phyloP scores from a whole-genome alignment of 2,888 invertebrate genomes.

The Eristalinus aeneus region DNA sequence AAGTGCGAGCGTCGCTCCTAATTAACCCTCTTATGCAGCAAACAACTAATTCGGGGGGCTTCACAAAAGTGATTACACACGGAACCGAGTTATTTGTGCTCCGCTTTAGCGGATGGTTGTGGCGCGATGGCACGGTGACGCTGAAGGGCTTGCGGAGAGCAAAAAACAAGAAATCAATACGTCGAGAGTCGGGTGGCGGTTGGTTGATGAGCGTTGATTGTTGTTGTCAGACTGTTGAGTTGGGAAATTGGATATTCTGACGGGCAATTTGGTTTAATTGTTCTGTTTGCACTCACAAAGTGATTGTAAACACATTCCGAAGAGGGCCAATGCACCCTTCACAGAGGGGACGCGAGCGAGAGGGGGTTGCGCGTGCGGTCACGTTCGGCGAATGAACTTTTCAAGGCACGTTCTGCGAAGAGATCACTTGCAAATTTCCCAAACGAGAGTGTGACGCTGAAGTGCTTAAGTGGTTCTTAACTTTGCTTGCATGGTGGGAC shows the following conservation, averaged over 20 bases:
- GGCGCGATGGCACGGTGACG: background rate
- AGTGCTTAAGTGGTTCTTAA: background rate
- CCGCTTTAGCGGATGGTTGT: background rate
- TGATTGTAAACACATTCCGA: constrained; percentile 24
- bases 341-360: background rate
- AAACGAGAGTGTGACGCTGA: background rate
- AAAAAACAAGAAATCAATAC: constrained; percentile 9
- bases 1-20: constrained; percentile 51
- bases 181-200: background rate
- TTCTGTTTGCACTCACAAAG: constrained; percentile 20
- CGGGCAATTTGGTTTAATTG: constrained; percentile 40
- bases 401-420: background rate
- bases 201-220: constrained; percentile 12
- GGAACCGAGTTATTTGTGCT: constrained; percentile 46
- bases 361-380: background rate
- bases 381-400: background rate
- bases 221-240: constrained; percentile 40
- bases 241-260: constrained; percentile 36
- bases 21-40: constrained; percentile 52
- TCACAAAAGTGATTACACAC: constrained; percentile 50
- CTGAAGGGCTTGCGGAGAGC: background rate
- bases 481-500: too few relatives aligned
- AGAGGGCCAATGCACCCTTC: background rate
- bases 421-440: background rate
- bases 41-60: constrained; percentile 56